Base-by-base conservation (phyloP, 2,113 vertebrate genomes). In the Zosterops borbonicus region DNA sequence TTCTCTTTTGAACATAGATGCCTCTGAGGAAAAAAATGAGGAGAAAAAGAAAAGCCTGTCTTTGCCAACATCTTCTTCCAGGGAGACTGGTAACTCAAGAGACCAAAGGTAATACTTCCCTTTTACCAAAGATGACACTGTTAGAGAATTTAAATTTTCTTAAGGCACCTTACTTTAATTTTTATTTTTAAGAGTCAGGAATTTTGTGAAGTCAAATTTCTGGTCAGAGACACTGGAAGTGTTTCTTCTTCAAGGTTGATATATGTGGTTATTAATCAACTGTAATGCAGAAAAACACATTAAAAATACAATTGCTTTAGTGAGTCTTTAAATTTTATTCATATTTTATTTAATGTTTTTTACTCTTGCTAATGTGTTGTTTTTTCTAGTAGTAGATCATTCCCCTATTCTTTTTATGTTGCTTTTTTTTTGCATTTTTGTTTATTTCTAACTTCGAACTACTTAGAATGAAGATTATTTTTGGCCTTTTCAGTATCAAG, bases 1-100 rank as follows among this genome's bases (percentile, higher is more conserved):
- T 65, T 65, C 22, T 92, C 35, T 79, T 71, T 68, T 47, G 44
- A 90, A 55, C 84, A 50, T n/a, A 98, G 98, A 98, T 97, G 97
- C 97, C 94, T 98, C 98, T 14, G 98, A 99, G 58, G 98, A 98
- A 25, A 99, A 98, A 93, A 94, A 91, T 11, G 98, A 98, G 70
- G 98, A 99, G 90, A 99, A 98, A 95, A 98, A 98, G 95, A 98
- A 97, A 92, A 97, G 95, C 16, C 90, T 92, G 29, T 97, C 98
- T 65, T 97, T 98, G 56, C 96, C 98, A 56, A 97, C 98, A 41
- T 98, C 98, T 4, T 98, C 98, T 62, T 98, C 98, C 12, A 99
- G 98, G 95, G 98, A 98, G 70, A 95, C 88, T 58, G 91, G 98
- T 6, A 97, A 97, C 94, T 97, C 97, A 24, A 96, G 94, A 86